These are phyloP conservation scores for Chelon labrosus DNA, from an alignment of 2,797 vertebrate genomes.

Conservation along the genomic window DNA sequence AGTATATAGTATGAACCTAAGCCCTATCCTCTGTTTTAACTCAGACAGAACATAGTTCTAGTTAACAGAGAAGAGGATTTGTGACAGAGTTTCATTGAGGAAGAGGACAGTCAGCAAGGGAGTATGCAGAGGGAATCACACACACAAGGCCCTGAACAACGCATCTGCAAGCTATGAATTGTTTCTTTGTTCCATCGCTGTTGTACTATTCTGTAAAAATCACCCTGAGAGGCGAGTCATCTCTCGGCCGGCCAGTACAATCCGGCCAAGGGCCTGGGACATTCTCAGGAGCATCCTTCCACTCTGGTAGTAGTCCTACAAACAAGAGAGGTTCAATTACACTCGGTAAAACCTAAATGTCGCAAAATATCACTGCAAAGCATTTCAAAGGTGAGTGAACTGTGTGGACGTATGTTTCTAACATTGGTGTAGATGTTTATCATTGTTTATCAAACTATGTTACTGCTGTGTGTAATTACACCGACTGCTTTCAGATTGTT, in stretches of 20 bases:
- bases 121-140: too few species aligned
- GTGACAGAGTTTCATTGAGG: too few species aligned
- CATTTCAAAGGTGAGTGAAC: neutral
- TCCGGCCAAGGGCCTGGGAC: constrained; percentile 97
- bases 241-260: constrained; percentile 96
- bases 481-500: neutral
- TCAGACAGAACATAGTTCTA: too few species aligned
- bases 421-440: too few species aligned
- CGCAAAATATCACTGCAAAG: neutral
- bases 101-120: too few species aligned
- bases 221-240: constrained; percentile 98
- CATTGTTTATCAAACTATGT: too few species aligned
- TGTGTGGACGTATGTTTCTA: too few species aligned
- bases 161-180: neutral
- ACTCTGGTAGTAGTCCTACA: constrained; percentile 98
- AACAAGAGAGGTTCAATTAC: constrained; percentile 7
- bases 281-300: constrained; percentile 97
- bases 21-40: too few species aligned
- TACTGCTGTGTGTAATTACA: too few species aligned
- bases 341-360: neutral
- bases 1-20: too few species aligned
- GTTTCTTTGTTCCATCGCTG: neutral
- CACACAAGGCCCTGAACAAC: neutral
- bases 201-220: constrained; percentile 47
- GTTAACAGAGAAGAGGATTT: too few species aligned